These are phyloP conservation scores for Bufo gargarizans DNA, from an alignment of 2,113 vertebrate genomes.

Conservation along the genomic window DNA sequence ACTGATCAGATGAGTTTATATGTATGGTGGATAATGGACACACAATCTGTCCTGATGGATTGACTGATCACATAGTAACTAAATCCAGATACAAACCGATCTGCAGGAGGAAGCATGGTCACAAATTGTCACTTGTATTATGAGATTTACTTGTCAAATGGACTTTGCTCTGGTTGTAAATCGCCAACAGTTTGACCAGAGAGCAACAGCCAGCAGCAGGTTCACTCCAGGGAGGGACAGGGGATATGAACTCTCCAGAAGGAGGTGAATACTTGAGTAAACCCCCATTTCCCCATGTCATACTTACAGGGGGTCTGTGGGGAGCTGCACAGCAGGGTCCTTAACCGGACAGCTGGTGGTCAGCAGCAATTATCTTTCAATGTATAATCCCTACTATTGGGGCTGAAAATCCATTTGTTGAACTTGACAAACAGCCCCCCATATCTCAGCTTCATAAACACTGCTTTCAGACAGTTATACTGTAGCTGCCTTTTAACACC, in stretches of 20 bases:
- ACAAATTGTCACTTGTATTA: neutral
- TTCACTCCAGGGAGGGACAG: neutral
- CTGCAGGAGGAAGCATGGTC: neutral
- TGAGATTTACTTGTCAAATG: neutral
- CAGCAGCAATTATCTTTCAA: too few species aligned
- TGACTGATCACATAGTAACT: neutral
- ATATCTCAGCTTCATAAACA: neutral
- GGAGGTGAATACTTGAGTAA: neutral
- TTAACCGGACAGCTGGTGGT: too few species aligned
- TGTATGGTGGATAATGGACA: neutral
- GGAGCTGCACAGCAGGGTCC: neutral
- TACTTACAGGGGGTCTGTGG: neutral
- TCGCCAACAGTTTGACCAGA: neutral
- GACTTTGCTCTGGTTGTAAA: constrained; percentile 18
- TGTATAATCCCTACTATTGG: neutral
- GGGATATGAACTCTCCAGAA: neutral
- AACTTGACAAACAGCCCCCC: neutral
- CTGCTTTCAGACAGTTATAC: neutral
- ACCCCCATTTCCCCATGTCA: too few species aligned
- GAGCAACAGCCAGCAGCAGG: constrained; percentile 5
- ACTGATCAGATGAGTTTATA: neutral
- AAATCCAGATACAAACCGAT: neutral
- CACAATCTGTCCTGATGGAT: neutral
- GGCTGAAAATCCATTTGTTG: neutral
- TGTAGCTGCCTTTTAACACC: neutral